These are phyloP conservation scores for Odontamblyopus lacepedii DNA, from an alignment of 2,797 vertebrate species.

Conservation along the genomic window DNA sequence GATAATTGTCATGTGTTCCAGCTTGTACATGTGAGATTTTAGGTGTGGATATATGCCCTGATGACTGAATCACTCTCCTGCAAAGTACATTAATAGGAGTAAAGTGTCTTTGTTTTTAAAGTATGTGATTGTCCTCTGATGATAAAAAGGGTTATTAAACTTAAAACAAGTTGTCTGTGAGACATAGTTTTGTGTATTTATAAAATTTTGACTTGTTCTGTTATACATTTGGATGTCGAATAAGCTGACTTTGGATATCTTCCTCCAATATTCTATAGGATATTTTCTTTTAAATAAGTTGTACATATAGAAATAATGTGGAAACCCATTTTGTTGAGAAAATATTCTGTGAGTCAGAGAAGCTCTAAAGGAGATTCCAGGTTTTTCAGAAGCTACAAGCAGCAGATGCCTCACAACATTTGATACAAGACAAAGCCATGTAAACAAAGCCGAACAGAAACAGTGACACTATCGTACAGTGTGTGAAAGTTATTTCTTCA, in stretches of 20 bases:
- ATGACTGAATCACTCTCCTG: slow-evolving; percentile 38
- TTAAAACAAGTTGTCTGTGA: background rate
- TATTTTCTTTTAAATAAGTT: background rate
- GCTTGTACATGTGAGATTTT: slow-evolving; percentile 21
- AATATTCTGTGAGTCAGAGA: background rate
- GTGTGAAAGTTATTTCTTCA: background rate
- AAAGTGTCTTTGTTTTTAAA: background rate
- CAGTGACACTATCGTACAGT: background rate
- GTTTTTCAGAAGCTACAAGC: background rate
- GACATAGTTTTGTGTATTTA: too few relatives aligned
- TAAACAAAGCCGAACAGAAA: background rate
- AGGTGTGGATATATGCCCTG: slow-evolving; percentile 29
- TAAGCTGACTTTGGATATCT: too few relatives aligned
- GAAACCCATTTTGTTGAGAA: background rate
- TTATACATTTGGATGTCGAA: too few relatives aligned
- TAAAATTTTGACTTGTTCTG: background rate
- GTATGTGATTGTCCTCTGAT: background rate
- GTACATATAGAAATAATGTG: background rate
- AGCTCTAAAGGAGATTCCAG: background rate
- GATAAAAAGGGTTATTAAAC: background rate
- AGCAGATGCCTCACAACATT: background rate
- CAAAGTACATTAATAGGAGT: slow-evolving; percentile 19
- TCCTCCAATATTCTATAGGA: background rate
- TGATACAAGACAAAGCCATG: background rate
- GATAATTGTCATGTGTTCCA: slow-evolving; percentile 52